Conservation (phyloP, 2,888 invertebrate genomes). For the Epinotia brunnichana region DNA sequence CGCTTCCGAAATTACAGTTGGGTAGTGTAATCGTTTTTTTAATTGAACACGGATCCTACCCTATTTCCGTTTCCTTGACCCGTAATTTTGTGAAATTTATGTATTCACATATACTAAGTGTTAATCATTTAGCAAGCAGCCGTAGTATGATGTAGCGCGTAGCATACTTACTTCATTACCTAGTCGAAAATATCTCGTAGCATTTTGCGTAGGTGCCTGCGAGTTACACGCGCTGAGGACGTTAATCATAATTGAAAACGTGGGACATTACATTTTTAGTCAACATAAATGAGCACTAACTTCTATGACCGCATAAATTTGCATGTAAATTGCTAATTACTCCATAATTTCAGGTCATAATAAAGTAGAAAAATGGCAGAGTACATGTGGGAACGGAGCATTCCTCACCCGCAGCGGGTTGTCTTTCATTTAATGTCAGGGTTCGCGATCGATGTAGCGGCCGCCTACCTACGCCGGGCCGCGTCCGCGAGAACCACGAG, state of each 20-base stretch:
- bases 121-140: background rate
- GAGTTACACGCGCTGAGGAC: background rate
- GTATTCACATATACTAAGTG: background rate
- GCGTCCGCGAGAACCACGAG: conserved; percentile 54
- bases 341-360: conserved; percentile 18
- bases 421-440: conserved; percentile 76
- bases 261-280: background rate
- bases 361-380: conserved; percentile 35
- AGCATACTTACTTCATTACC: background rate
- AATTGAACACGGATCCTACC: background rate
- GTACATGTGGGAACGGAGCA: conserved; percentile 48
- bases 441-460: conserved; percentile 79
- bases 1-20: conserved; percentile 46
- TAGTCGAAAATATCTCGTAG: too few relatives aligned
- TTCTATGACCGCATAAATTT: conserved; percentile 23
- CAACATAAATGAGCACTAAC: conserved; percentile 3
- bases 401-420: conserved; percentile 63
- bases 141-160: background rate
- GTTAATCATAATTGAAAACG: conserved; percentile 1
- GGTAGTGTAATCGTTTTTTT: conserved; percentile 8
- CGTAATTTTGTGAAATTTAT: background rate
- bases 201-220: background rate
- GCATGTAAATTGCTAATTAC: conserved; percentile 31
- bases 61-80: background rate
- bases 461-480: conserved; percentile 66